phyloP scores from a whole-genome alignment of 2,888 invertebrate genomes.

The Tenthredo notha region DNA sequence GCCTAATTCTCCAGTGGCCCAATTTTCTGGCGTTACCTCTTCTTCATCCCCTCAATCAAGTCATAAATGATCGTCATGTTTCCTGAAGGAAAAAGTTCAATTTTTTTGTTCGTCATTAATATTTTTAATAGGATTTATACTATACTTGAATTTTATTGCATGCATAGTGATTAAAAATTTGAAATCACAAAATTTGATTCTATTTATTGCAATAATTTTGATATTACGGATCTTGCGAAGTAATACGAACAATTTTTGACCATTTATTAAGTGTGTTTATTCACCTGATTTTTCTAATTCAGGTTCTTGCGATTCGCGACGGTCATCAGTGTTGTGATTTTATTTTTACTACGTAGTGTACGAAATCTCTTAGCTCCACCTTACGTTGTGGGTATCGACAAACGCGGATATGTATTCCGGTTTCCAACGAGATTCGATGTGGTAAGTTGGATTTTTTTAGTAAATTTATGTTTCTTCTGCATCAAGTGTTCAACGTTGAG shows the following conservation, averaged over 20 bases:
- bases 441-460: slow-evolving; percentile 64
- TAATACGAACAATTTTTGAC: neutral
- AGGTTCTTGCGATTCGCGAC: slow-evolving; percentile 63
- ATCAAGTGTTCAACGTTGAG: neutral
- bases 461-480: neutral
- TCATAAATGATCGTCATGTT: neutral
- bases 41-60: neutral
- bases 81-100: neutral
- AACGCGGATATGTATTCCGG: slow-evolving; percentile 81
- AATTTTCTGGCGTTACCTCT: neutral
- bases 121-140: neutral
- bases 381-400: slow-evolving; percentile 82
- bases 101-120: neutral
- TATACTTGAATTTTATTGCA: neutral
- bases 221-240: neutral
- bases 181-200: neutral
- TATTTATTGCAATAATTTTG: neutral
- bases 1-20: neutral
- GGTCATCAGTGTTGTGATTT: slow-evolving; percentile 61
- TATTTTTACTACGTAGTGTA: slow-evolving; percentile 77
- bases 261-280: neutral
- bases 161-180: neutral
- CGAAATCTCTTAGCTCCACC: slow-evolving; percentile 82
- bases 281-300: slow-evolving; percentile 36
- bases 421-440: slow-evolving; percentile 81